Conservation (phyloP, 2,797 vertebrate genomes). For the Takifugu rubripes region DNA sequence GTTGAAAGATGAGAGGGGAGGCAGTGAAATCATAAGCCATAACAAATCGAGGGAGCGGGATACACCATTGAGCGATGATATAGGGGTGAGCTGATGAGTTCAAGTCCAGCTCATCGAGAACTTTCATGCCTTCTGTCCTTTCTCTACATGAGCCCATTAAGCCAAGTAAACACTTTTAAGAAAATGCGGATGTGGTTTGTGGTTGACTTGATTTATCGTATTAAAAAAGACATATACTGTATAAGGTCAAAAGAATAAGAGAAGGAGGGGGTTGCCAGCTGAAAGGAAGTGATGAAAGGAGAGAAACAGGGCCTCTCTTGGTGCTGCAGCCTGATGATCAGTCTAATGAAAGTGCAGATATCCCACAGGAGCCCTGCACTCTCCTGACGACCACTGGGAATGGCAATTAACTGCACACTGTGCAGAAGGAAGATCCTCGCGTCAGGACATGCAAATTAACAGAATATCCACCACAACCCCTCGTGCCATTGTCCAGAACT, state of each 20-base stretch:
- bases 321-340: conserved; percentile 73
- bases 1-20: conserved; percentile 52
- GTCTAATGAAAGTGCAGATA: conserved; percentile 80
- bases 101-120: conserved; percentile 37
- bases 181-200: no score
- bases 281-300: conserved; percentile 69
- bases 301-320: conserved; percentile 62
- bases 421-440: conserved; percentile 42
- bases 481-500: conserved; percentile 32
- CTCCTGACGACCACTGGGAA: conserved; percentile 70
- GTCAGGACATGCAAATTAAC: conserved; percentile 32
- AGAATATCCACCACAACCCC: conserved; percentile 41
- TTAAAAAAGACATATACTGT: conserved; percentile 22
- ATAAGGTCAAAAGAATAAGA: not conserved
- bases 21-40: conserved; percentile 53
- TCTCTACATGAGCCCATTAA: conserved; percentile 6
- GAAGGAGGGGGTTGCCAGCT: conserved; percentile 4
- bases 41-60: conserved; percentile 48
- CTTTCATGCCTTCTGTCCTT: conserved; percentile 28
- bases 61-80: conserved; percentile 18
- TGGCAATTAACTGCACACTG: conserved; percentile 70
- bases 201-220: no score
- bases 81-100: conserved; percentile 14
- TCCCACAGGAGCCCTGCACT: conserved; percentile 67
- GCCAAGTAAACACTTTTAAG: no score